Base-by-base conservation (phyloP, 2,888 invertebrate species). In the Caenorhabditis panamensis region DNA sequence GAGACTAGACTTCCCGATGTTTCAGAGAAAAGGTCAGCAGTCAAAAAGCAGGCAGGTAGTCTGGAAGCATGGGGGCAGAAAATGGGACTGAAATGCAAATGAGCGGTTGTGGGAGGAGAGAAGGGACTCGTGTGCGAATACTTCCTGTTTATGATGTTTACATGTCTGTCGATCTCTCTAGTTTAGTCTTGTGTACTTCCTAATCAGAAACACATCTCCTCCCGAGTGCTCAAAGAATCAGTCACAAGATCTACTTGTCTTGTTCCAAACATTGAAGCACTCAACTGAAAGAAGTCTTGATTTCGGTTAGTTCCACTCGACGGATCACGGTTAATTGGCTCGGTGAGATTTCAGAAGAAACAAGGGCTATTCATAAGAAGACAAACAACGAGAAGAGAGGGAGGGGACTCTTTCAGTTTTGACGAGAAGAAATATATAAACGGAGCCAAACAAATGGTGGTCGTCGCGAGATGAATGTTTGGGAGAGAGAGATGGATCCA, bases 221-320 rank as follows among this genome's bases (percentile, higher is more conserved):
- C n/a, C n/a, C n/a, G n/a, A n/a, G n/a, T n/a, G n/a, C n/a, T n/a
- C n/a, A n/a, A 56, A 53, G 20, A 11, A 20, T 28, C 44, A 18
- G 20, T 54, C 37, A 11, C 37, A 11, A 36, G 11, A 41, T n/a
- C 9, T 31, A 1, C 6, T 44, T 24, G 18, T 44, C 41, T 63
- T 64, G 63, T 44, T 58, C 41, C 56, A 64, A 73, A 66, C 73
- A 66, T 59, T 73, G 49, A 37, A 24, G 58, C 73, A 73, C 26
- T 64, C 64, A 41, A 73, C 64, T 63, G 73, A 36, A 31, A 64
- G 47, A 44, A 13, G 36, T 58, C 53, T 26, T 73, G 64, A 66
- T 66, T 73, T 56, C 66, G 44, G 44, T 72, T 66, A 13, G 31
- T 73, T 66, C 66, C 73, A 73, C 73, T 66, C 51, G 73, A 73